Evolutionary conservation across 2,113 vertebrate genomes (phyloP), one percentile per base, ranked within the genome.

Genomic region (Chloroceryle aenea): DNA sequence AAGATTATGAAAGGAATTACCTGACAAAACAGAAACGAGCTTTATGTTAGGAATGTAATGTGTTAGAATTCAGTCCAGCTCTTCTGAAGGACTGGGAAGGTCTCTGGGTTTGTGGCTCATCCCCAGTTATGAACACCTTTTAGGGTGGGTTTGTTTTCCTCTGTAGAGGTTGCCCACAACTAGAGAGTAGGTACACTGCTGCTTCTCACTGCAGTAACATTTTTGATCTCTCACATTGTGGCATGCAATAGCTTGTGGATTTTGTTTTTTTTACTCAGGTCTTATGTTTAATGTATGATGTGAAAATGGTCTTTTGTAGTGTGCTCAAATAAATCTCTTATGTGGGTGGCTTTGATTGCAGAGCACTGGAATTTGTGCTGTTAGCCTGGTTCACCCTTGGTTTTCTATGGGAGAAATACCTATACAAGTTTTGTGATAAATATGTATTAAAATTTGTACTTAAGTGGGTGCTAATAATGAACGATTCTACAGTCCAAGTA

Each of bases 81-180:
- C 0, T 74, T 62, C 69, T 25, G 19, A 30, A 61, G 42, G 61
- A 22, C 9, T 74, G 47, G 34, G 47, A n/a, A 38, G 6, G 15
- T 64, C 20, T 75, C 38, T 55, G 30, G n/a, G 30, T 58, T 75
- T 64, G 14, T 68, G 30, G 16, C 12, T 7, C 2, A 5, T 56
- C 27, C 14, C 25, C 34, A 58, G 0, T 38, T 56, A 8, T 5
- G 11, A 17, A 7, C 1, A 1, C 3, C 2, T 50, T 68, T 43
- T 30, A 10, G 0, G 2, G 40, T 38, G 4, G 16, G 18, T 48
- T 78, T 59, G 29, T 7, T 75, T 42, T 68, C 13, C 9, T 38
- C 26, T 32, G 1, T 26, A 38, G 73, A 61, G 38, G 9, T 26
- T 53, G 38, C 32, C 43, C n/a, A 15, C 15, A 36, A 4, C 40